phyloP scores from a whole-genome alignment of 2,888 invertebrate species.

The Acanthosepion lycidas region DNA sequence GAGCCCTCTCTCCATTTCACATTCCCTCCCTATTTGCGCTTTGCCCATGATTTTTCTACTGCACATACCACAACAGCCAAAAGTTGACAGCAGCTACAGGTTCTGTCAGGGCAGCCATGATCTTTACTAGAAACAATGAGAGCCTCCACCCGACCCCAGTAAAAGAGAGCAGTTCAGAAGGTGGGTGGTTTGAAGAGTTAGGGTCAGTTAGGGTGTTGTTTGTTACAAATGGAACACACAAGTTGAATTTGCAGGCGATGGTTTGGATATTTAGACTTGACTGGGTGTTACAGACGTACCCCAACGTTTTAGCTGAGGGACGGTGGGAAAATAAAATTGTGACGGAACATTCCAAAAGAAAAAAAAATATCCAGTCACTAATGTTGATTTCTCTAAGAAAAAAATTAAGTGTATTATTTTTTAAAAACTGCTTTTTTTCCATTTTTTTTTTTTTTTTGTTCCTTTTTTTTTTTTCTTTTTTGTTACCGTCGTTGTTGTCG shows the following conservation, averaged over 20 bases:
- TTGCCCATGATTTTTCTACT: not conserved
- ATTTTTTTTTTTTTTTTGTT: too few relatives aligned
- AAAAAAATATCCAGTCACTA: not conserved
- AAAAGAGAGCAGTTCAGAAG: not conserved
- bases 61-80: not conserved
- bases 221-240: conserved; percentile 16
- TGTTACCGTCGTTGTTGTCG: too few relatives aligned
- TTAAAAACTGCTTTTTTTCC: too few relatives aligned
- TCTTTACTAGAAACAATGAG: not conserved
- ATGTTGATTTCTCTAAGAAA: not conserved
- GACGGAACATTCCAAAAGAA: not conserved
- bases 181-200: not conserved
- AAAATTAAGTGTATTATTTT: too few relatives aligned
- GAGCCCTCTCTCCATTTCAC: not conserved
- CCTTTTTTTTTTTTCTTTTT: too few relatives aligned
- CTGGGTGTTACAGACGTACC: not conserved
- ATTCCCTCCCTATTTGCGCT: not conserved
- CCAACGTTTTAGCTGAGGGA: not conserved
- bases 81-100: not conserved
- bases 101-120: not conserved
- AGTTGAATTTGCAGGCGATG: not conserved
- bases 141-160: not conserved
- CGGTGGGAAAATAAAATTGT: not conserved
- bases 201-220: conserved; percentile 13
- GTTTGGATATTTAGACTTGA: not conserved